Percentiles rank a stretch among this genome's conserved stretches.
Conservation (phyloP, 2,113 vertebrate genomes). For the Morone saxatilis region DNA sequence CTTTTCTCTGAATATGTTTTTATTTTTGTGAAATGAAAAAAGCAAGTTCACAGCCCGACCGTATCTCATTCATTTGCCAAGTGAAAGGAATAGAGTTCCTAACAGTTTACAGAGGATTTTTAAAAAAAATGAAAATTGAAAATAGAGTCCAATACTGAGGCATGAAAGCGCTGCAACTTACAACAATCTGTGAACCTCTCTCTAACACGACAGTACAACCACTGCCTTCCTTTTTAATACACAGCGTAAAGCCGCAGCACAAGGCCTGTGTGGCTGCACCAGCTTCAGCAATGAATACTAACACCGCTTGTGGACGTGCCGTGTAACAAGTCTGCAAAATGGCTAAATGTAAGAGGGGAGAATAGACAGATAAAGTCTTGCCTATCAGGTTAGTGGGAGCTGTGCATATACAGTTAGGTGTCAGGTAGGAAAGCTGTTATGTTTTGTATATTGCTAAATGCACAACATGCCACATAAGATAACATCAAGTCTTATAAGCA, state of each 20-base stretch:
- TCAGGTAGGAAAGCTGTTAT: background rate
- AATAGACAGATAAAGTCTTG: background rate
- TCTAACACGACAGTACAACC: conserved; percentile 30
- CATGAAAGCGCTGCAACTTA: conserved; percentile 56
- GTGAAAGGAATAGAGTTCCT: conserved; percentile 1
- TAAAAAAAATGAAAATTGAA: conserved; percentile 39
- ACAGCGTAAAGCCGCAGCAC: conserved; percentile 51
- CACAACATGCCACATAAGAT: background rate
- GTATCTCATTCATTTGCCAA: conserved; percentile 18
- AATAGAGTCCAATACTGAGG: conserved; percentile 39
- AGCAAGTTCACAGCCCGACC: conserved; percentile 11
- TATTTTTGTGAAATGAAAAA: conserved; percentile 22
- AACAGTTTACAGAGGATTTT: conserved; percentile 31
- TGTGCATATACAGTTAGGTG: background rate
- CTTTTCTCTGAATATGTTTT: conserved; percentile 18
- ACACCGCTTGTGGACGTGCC: conserved; percentile 57
- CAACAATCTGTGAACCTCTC: conserved; percentile 37
- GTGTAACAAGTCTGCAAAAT: conserved; percentile 61
- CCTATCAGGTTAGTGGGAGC: background rate
- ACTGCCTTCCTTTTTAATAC: conserved; percentile 55
- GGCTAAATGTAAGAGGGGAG: conserved; percentile 31
- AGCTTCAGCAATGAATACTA: conserved; percentile 74
- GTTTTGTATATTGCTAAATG: background rate
- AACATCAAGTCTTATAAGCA: background rate
- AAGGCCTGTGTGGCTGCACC: conserved; percentile 62